Conservation (phyloP, 2,113 vertebrate species). For the Oncorhynchus gorbuscha region DNA sequence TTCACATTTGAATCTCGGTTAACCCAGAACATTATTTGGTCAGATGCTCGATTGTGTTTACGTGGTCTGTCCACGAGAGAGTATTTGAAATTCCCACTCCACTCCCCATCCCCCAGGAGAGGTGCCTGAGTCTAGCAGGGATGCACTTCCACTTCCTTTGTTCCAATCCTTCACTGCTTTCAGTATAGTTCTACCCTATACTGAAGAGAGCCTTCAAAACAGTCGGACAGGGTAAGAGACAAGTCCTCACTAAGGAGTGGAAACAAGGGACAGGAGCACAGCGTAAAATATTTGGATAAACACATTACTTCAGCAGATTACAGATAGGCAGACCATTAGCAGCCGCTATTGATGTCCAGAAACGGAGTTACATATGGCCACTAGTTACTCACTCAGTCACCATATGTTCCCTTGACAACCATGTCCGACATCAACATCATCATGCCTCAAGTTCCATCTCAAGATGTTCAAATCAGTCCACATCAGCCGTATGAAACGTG, state of each 20-base stretch:
- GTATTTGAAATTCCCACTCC: no score
- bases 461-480: constrained; percentile 56
- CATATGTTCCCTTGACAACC: constrained; percentile 68
- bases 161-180: no score
- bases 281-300: no score
- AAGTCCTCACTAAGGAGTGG: background rate
- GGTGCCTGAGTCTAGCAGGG: no score
- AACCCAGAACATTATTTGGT: no score
- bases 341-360: constrained; percentile 53
- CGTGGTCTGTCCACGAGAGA: no score
- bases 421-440: constrained; percentile 36
- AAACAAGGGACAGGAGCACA: background rate
- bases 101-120: no score
- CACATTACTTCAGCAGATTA: constrained; percentile 28
- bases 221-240: constrained; percentile 43
- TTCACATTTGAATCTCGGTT: no score
- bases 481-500: constrained; percentile 46
- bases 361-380: constrained; percentile 67
- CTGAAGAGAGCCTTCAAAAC: constrained; percentile 64
- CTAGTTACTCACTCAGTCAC: constrained; percentile 60
- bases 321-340: constrained; percentile 47
- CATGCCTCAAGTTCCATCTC: constrained; percentile 49
- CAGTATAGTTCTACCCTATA: constrained; percentile 4
- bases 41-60: no score
- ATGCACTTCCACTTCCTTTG: no score